Percentiles rank a stretch among this genome's conserved stretches.
These are phyloP conservation scores for Tenthredo scrophulariae DNA, from an alignment of 2,888 invertebrate species.

Conservation along the genomic window DNA sequence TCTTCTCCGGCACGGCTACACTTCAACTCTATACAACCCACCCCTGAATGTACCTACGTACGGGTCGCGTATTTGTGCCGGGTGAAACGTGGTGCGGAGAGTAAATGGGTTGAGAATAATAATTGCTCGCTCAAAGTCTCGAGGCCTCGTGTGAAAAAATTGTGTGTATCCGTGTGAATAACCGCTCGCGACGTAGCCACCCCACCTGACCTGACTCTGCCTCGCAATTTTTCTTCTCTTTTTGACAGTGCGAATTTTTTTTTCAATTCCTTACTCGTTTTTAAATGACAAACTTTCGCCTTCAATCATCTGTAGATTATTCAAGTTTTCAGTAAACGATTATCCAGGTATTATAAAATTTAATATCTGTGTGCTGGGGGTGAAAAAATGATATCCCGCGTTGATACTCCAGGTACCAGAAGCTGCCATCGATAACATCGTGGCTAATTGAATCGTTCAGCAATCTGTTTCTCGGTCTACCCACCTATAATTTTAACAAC, in stretches of 20 bases:
- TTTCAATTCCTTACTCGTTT: neutral
- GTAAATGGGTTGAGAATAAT: conserved; percentile 25
- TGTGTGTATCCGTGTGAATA: conserved; percentile 26
- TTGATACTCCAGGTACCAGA: neutral
- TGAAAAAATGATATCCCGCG: neutral
- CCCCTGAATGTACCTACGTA: neutral
- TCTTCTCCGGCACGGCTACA: neutral
- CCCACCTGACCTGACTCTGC: neutral
- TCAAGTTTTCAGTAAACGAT: neutral
- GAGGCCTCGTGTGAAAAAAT: neutral
- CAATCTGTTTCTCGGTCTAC: neutral
- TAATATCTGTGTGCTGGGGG: neutral
- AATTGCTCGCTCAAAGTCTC: conserved; percentile 22
- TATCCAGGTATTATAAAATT: neutral
- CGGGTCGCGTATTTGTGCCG: conserved; percentile 1
- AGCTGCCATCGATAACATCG: neutral
- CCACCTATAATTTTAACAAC: neutral
- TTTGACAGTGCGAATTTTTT: neutral
- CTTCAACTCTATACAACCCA: conserved; percentile 3
- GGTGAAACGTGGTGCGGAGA: neutral
- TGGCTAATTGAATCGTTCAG: neutral
- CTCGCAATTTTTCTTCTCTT: neutral
- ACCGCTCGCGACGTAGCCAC: neutral
- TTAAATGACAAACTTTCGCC: neutral
- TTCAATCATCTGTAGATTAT: neutral